Conservation (phyloP, 2,888 invertebrate species). For the Idaea dimidiata region DNA sequence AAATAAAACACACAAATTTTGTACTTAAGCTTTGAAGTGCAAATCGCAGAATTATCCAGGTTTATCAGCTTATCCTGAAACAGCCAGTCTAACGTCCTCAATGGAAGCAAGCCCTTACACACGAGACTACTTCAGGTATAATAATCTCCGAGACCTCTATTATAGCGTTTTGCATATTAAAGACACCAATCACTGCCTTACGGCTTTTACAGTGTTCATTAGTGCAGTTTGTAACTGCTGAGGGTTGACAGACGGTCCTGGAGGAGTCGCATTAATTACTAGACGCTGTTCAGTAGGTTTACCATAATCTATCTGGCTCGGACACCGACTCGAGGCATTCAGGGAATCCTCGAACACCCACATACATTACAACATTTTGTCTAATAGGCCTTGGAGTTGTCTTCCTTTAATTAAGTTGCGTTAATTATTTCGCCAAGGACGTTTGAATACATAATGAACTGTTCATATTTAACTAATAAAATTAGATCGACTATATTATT, state of each 20-base stretch:
- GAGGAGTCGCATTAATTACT: slow-evolving; percentile 58
- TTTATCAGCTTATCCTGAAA: not conserved
- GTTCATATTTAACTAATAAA: not conserved
- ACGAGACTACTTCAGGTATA: slow-evolving; percentile 18
- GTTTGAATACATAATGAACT: not conserved
- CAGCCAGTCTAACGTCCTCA: not conserved
- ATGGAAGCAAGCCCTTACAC: slow-evolving; percentile 5
- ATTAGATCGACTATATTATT: not conserved
- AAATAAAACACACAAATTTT: not conserved
- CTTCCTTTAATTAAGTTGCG: slow-evolving; percentile 3
- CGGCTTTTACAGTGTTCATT: slow-evolving; percentile 44
- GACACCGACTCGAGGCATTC: slow-evolving; percentile 16
- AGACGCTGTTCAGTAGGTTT: slow-evolving; percentile 29
- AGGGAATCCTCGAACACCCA: slow-evolving; percentile 2
- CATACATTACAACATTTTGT: slow-evolving; percentile 3
- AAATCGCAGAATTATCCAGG: slow-evolving; percentile 8
- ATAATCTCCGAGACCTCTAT: slow-evolving; percentile 22
- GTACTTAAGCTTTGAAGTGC: slow-evolving; percentile 6
- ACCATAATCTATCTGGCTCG: slow-evolving; percentile 29
- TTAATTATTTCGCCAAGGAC: not conserved
- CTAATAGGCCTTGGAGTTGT: not conserved
- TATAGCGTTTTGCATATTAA: slow-evolving; percentile 54
- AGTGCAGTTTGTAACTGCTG: slow-evolving; percentile 46
- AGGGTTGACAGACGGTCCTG: slow-evolving; percentile 21
- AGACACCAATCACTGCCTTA: slow-evolving; percentile 53